Base-by-base conservation (phyloP, 2,113 vertebrate genomes). In the Steatornis caripensis region DNA sequence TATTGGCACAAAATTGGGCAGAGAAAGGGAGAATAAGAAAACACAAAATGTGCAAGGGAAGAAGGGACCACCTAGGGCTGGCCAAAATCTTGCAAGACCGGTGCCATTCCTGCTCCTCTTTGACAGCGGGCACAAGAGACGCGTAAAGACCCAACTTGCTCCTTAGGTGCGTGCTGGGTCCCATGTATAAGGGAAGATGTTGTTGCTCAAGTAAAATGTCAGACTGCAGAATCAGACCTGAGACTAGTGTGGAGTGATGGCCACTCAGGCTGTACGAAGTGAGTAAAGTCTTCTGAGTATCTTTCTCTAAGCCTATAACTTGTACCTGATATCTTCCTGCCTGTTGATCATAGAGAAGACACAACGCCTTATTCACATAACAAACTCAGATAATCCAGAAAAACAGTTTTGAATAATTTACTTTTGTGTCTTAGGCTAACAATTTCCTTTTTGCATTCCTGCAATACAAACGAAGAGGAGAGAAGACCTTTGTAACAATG, bases 101-200 rank as follows among this genome's bases (percentile, higher is more conserved):
- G 5, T 41, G 34, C 2, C 9, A 18, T 51, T 70, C 43, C 51
- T 87, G 32, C 11, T 66, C 41, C 37, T 46, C 4, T 62, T 49
- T 14, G 4, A 9, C 27, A 39, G 17, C 21, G 19, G 49, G 23
- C 22, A 48, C 0, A 0, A 72, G 30, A 48, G 17, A 71, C 2
- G 5, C 2, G 8, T 26, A 16, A 70, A 91, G 60, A 65, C 16
- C 7, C 54, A 74, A 17, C 9, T 57, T 51, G 16, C 14, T 84
- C 22, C 46, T 74, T 32, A 54, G 14, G 11, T n/a, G 34, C 0
- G 0, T 45, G 12, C 26, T 75, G 24, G 4, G 22, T 20, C 5
- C 21, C 30, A 23, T 72, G 14, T 18, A 9, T 5, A 14, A 79
- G 24, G 53, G 12, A 68, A 55, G 29, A 45, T 54, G 29, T 2